phyloP scores from a whole-genome alignment of 2,113 vertebrate species.

The Egretta garzetta region DNA sequence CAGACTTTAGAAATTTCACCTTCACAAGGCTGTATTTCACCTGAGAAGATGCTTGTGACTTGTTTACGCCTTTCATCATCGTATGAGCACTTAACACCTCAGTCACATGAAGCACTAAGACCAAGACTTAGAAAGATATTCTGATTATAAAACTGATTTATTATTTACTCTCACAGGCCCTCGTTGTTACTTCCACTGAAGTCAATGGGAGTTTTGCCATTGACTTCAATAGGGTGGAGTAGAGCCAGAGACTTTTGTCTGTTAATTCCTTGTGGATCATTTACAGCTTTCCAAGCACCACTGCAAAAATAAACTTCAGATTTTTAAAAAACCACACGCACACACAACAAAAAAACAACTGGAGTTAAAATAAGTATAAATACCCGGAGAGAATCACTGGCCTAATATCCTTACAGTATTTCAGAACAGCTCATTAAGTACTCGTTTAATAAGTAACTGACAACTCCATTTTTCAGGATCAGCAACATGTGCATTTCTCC shows the following conservation, averaged over 20 bases:
- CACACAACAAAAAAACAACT: constrained; percentile 43
- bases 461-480: constrained; percentile 17
- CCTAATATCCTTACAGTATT: background rate
- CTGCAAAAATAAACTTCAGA: constrained; percentile 66
- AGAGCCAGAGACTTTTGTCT: constrained; percentile 53
- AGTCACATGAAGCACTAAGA: background rate
- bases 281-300: constrained; percentile 59
- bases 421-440: constrained; percentile 28
- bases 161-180: background rate
- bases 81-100: background rate
- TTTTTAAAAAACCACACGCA: constrained; percentile 29
- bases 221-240: constrained; percentile 32
- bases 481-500: background rate
- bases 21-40: background rate
- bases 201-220: constrained; percentile 38
- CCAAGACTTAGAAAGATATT: background rate
- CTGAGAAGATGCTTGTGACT: background rate
- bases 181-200: constrained; percentile 22
- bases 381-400: constrained; percentile 3
- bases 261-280: constrained; percentile 62
- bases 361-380: constrained; percentile 23
- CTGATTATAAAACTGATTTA: background rate
- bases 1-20: background rate
- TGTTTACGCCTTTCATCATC: background rate
- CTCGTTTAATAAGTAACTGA: background rate